Evolutionary conservation across 2,888 invertebrate genomes (phyloP), one percentile per base, ranked within the genome.

Genomic region (Parelbella ahira): DNA sequence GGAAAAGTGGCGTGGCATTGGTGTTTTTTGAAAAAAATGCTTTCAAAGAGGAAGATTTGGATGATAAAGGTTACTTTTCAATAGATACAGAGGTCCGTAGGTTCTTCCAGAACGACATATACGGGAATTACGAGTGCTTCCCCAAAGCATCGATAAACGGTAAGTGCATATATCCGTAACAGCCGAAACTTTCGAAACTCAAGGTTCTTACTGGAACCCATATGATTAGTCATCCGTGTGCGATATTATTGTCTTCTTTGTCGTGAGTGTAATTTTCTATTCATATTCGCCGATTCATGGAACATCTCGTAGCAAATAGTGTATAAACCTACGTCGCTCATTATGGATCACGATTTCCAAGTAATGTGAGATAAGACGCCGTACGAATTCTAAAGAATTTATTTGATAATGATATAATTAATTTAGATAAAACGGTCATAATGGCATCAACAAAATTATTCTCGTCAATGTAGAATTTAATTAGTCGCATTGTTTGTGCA

Each of bases 1-100:
- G 90, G 45, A 83, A 86, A 65, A 87, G 88, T 58, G 90, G 90
- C 55, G 82, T 89, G 48, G 95, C 93, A 8, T 84, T 97, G 48
- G 80, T 97, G 42, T 72, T 95, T 51, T 86, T 97, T 23, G 96
- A 97, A 67, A 97, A 96, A 76, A 92, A 92, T 64, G 92, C 93
- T 25, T 96, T 97, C 68, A 90, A 90, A 21, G 91, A 91, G 48
- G 90, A 92, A 28, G 86, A 89, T 54, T 79, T 93, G 42, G 58
- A 82, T 36, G 63, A 67, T 38, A 72, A 68, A 47, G 88, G 88
- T n/a, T 91, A 91, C 63, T 93, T 95, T 57, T 89, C 89, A 18
- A 73, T 77, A 4, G 89, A 91, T 1, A 89, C 91, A 10, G 72
- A 78, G 44, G 74, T 93, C 1, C 82, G 88, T 18, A 91, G 91